Evolutionary conservation across 2,888 invertebrate species (phyloP), one percentile per base, ranked within the genome.

Genomic region (Aspidapion aeneum): DNA sequence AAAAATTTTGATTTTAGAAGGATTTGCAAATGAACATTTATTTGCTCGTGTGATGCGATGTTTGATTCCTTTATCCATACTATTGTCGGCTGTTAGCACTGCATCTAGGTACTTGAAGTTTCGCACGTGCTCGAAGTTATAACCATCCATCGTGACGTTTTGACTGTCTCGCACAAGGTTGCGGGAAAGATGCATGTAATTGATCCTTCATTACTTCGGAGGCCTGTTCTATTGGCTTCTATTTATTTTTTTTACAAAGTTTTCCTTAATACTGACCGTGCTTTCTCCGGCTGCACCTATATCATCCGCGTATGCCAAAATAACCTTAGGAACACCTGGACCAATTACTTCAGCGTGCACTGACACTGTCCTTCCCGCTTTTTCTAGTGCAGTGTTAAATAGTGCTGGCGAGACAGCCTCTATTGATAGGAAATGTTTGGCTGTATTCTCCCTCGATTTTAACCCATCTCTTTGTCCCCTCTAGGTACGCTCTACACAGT

Each of bases 71-170:
- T 48, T 17, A 2, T 17, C 2, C 21, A 18, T 21, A 56, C 54
- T 20, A 59, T 19, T 52, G 18, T 59, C 20, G 16, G 16, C 59
- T 19, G 56, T 57, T 21, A 60, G 18, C 17, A 48, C 17, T 18
- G 61, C 48, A 9, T 21, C 61, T 35, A 60, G 56, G 35, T 60
- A 60, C 56, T 60, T 57, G 51, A 58, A 21, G 16, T 61, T 48
- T 56, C 1, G 55, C 2, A 35, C 61, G 16, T 21, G 18, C 54
- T 60, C 61, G 18, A 60, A 60, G 19, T 60, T 60, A 57, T 57
- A 60, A 18, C 22, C 49, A 18, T 22, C 56, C 61, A 60, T 60
- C 16, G 61, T 60, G 18, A 60, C 21, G 56, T 60, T 60, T 16
- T 60, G 61, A n/a, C n/a, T n/a, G n/a, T n/a, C n/a, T n/a, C n/a